Evolutionary conservation across 2,113 vertebrate species (phyloP), one percentile per base, ranked within the genome.

Genomic region (Chlorodrepanis virens): DNA sequence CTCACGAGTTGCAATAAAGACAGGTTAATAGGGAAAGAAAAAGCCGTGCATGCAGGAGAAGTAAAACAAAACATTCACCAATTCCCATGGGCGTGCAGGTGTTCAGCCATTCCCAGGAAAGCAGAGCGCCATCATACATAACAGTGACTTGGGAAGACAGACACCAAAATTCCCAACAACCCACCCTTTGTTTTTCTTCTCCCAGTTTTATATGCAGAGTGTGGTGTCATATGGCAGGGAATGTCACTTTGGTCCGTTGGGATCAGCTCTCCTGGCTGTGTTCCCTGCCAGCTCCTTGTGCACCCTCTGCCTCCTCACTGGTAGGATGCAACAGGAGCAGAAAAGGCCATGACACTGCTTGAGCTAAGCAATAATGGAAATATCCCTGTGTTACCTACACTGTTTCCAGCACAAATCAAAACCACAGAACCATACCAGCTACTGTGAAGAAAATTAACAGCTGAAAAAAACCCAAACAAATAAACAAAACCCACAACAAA

Each of bases 21-120:
- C 0, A 0, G 9, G 2, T 22, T 37, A 37, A 52, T 8, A 52
- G 14, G 12, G 5, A 44, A 52, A 33, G 22, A 3, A 37, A 68
- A 52, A 52, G 4, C 21, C 11, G 8, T 14, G 11, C 7, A 24
- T 49, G 54, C 24, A 60, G 29, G 20, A 9, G 22, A 33, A 77
- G 9, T 23, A 33, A 77, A 37, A 15, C 11, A 44, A 37, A 31
- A 42, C 7, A 27, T 59, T 77, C 71, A 27, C 11, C 3, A 5
- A 22, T 68, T 44, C 45, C 27, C 37, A 12, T 7, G 14, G 11
- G 22, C 0, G 0, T 11, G 11, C 17, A 77, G 25, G 14, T 22
- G 11, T 76, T 59, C 14, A 37, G 27, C 4, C 22, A 33, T 52
- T 60, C 33, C 54, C 0, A 0, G 37, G 18, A 77, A 77, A 44